Percentiles rank a stretch among this genome's conserved stretches.
Evolutionary conservation across 2,113 vertebrate species (phyloP).

Genomic region (Crotalus viridis): DNA sequence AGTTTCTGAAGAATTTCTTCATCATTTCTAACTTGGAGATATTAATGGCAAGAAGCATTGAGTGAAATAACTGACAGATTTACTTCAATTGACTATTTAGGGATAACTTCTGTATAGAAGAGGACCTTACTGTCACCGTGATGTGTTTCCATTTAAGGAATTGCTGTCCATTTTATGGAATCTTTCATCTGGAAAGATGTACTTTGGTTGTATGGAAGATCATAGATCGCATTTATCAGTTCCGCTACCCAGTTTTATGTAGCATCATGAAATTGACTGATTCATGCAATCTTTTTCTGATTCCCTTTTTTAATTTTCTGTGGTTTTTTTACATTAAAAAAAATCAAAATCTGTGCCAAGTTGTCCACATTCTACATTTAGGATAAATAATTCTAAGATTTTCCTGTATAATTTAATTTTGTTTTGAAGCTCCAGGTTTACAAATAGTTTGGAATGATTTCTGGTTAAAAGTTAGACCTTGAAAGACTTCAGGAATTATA

Average conservation of each 20-base stretch:
- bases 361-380: background rate
- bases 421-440: background rate
- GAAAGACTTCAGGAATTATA: background rate
- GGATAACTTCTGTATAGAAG: background rate
- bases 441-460: background rate
- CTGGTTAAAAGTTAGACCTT: background rate
- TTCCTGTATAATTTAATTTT: background rate
- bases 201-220: background rate
- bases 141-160: background rate
- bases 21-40: constrained; percentile 46
- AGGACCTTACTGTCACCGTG: background rate
- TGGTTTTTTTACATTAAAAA: background rate
- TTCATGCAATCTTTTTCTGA: background rate
- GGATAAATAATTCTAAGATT: background rate
- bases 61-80: constrained; percentile 35
- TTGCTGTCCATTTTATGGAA: background rate
- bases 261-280: background rate
- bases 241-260: background rate
- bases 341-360: background rate
- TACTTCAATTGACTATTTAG: constrained; percentile 7
- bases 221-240: background rate
- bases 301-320: background rate
- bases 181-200: background rate
- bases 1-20: background rate
- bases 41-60: constrained; percentile 26